phyloP scores from a whole-genome alignment of 2,797 vertebrate genomes.

The Chromobotia macracanthus region DNA sequence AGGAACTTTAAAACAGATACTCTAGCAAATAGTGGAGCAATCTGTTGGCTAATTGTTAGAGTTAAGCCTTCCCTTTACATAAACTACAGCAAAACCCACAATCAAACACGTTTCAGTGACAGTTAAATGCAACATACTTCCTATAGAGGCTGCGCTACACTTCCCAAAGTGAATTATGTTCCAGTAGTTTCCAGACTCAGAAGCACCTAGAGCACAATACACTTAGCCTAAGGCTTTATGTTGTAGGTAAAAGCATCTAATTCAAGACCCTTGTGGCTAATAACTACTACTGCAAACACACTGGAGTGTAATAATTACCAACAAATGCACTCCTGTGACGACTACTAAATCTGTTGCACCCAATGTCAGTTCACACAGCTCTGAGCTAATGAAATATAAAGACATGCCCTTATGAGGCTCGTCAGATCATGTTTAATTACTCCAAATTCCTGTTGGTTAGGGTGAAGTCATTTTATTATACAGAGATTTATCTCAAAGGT shows the following conservation, averaged over 20 bases:
- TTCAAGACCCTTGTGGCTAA: conserved; percentile 58
- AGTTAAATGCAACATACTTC: conserved; percentile 64
- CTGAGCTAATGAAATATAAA: conserved; percentile 60
- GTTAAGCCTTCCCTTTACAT: neutral
- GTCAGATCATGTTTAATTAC: conserved; percentile 70
- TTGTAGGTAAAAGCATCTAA: conserved; percentile 69
- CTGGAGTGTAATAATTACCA: conserved; percentile 35
- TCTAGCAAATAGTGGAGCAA: neutral
- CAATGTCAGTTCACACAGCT: conserved; percentile 59
- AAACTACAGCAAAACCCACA: neutral
- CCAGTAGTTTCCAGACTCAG: conserved; percentile 65
- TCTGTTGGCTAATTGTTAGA: neutral
- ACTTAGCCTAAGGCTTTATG: conserved; percentile 59
- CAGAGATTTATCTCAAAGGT: conserved; percentile 80
- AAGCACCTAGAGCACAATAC: conserved; percentile 64
- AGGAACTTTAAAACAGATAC: neutral
- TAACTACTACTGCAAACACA: conserved; percentile 64
- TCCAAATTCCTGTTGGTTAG: conserved; percentile 69
- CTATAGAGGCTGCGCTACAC: conserved; percentile 62
- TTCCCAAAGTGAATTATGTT: conserved; percentile 65
- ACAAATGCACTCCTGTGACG: conserved; percentile 30
- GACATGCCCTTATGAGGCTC: conserved; percentile 62
- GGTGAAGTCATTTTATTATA: conserved; percentile 68
- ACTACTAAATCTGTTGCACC: conserved; percentile 34
- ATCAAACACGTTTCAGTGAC: conserved; percentile 53